Evolutionary conservation across 2,888 invertebrate genomes (phyloP).

Genomic region (Lepidocyrtinus sp.): DNA sequence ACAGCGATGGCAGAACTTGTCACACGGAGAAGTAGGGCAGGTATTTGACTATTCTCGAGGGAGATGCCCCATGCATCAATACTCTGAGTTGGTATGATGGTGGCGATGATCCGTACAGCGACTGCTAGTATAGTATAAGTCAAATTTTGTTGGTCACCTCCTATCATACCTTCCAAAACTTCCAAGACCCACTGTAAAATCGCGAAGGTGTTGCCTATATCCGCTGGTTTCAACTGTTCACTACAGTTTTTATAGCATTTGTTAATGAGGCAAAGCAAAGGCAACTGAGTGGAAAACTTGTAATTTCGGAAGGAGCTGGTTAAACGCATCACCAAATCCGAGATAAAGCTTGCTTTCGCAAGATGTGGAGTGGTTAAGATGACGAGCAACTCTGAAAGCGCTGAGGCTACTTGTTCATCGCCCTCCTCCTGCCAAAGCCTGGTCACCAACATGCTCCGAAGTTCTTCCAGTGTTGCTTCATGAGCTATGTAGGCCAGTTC

Average conservation of each 20-base stretch:
- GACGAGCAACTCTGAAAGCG: constrained; percentile 25
- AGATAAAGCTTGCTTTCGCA: constrained; percentile 21
- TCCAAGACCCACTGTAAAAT: constrained; percentile 61
- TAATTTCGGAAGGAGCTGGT: constrained; percentile 44
- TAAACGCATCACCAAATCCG: constrained; percentile 45
- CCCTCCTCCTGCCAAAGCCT: constrained; percentile 48
- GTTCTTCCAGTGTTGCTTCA: neutral
- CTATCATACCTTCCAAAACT: constrained; percentile 46
- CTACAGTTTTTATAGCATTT: constrained; percentile 51
- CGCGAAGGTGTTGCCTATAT: constrained; percentile 60
- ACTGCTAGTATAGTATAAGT: constrained; percentile 52
- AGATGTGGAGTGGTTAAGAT: constrained; percentile 36
- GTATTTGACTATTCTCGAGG: constrained; percentile 51
- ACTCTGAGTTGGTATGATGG: constrained; percentile 55
- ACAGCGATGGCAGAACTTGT: constrained; percentile 58
- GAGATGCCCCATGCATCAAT: constrained; percentile 53
- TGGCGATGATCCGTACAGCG: constrained; percentile 50
- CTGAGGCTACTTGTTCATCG: neutral
- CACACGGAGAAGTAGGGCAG: constrained; percentile 53
- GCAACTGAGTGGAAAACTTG: constrained; percentile 48
- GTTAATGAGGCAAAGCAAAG: constrained; percentile 59
- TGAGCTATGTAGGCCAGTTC: constrained; percentile 30
- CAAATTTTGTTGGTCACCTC: constrained; percentile 37
- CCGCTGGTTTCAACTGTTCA: constrained; percentile 34
- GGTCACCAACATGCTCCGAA: constrained; percentile 25